These are phyloP conservation scores for Trachythela sp. DNA, from an alignment of 64 coral and sea anemone species.

Conservation along the genomic window DNA sequence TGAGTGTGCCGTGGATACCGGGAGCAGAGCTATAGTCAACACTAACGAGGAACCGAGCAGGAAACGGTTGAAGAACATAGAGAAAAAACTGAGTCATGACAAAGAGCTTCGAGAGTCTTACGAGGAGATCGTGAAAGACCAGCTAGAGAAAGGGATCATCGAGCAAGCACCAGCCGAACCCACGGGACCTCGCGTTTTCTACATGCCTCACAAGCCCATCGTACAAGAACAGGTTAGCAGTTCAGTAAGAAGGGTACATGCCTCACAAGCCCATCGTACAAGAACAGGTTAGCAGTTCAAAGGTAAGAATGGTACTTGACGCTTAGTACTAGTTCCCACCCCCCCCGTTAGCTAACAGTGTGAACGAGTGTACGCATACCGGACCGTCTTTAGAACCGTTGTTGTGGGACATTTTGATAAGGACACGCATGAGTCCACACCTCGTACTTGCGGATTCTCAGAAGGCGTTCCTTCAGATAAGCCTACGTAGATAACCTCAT, in stretches of 20 bases:
- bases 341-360: constrained; percentile 16
- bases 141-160: constrained; percentile 36
- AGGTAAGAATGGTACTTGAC: too few species aligned
- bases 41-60: constrained; percentile 57
- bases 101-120: constrained; percentile 19
- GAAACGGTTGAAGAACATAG: constrained; percentile 36
- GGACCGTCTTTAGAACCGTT: constrained; percentile 37
- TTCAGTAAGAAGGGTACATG: constrained; percentile 52
- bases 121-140: constrained; percentile 41
- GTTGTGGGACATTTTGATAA: constrained; percentile 30
- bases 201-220: constrained; percentile 43
- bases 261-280: constrained; percentile 20
- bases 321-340: too few species aligned
- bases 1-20: constrained; percentile 64
- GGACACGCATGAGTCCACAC: neutral
- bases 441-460: neutral
- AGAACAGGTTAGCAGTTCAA: constrained; percentile 7
- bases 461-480: neutral
- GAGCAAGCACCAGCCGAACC: constrained; percentile 24
- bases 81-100: constrained; percentile 42
- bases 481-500: neutral
- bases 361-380: constrained; percentile 52
- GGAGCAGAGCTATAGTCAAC: constrained; percentile 30
- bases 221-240: constrained; percentile 10
- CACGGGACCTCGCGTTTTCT: constrained; percentile 11